Conservation (phyloP, 2,888 invertebrate genomes). For the Apotomis turbidana region DNA sequence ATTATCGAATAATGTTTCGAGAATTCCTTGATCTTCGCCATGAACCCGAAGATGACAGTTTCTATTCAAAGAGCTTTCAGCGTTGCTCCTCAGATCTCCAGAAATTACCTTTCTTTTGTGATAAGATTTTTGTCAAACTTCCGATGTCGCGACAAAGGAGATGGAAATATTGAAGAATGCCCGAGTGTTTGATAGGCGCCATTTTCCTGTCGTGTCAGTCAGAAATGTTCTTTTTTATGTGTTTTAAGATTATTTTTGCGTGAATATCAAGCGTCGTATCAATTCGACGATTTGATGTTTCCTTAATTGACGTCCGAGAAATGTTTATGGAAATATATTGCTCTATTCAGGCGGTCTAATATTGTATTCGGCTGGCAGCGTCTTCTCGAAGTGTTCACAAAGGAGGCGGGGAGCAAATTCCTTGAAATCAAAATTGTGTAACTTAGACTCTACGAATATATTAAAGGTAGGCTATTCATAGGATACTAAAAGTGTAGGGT, state of each 20-base stretch:
- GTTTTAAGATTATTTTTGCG: conserved; percentile 4
- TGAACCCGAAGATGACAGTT: conserved; percentile 45
- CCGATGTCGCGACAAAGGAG: conserved; percentile 50
- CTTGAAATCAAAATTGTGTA: too few relatives aligned
- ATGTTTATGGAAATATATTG: background rate
- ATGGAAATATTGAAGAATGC: conserved; percentile 43
- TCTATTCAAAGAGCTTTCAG: conserved; percentile 51
- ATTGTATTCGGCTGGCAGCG: background rate
- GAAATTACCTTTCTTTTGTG: conserved; percentile 58
- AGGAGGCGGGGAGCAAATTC: too few relatives aligned
- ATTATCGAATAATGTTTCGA: conserved; percentile 18
- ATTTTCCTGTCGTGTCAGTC: conserved; percentile 13
- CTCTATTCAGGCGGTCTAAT: background rate
- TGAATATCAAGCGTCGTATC: conserved; percentile 3
- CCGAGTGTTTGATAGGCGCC: conserved; percentile 3
- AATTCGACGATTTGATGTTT: conserved; percentile 2
- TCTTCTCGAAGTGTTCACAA: too few relatives aligned
- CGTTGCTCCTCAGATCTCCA: conserved; percentile 50
- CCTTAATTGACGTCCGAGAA: background rate
- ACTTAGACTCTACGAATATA: too few relatives aligned
- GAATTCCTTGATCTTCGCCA: background rate
- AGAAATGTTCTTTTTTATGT: conserved; percentile 17
- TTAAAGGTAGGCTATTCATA: too few relatives aligned
- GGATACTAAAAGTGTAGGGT: too few relatives aligned
- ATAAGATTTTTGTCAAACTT: conserved; percentile 47